A percentile compares a stretch with the other conserved stretches of the same genome.
These are phyloP conservation scores for Onychostoma macrolepis DNA, from an alignment of 2,113 vertebrate species.

Conservation along the genomic window DNA sequence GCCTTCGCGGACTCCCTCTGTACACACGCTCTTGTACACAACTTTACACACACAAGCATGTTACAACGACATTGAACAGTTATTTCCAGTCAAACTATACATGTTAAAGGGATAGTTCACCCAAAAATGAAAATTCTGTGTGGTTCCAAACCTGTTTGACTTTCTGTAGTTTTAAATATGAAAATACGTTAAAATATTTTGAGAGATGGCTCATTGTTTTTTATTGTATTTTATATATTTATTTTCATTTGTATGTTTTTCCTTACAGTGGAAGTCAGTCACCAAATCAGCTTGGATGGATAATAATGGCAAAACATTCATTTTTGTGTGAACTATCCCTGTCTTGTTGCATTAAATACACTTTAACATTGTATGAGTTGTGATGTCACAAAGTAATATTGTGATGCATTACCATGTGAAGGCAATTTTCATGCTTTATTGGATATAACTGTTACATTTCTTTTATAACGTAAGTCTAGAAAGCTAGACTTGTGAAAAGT, in stretches of 20 bases:
- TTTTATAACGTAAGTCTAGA: background rate
- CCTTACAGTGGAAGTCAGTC: background rate
- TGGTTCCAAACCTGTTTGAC: background rate
- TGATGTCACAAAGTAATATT: background rate
- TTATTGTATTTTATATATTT: background rate
- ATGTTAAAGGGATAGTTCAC: background rate
- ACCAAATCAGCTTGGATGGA: background rate
- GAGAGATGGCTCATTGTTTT: background rate
- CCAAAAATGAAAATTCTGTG: background rate
- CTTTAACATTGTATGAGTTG: background rate
- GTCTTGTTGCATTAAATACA: background rate
- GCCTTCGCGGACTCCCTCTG: conserved; percentile 14
- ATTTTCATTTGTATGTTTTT: background rate
- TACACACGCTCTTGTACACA: background rate
- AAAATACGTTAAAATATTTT: background rate
- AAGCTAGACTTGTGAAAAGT: background rate
- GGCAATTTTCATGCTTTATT: background rate
- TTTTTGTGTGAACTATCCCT: background rate
- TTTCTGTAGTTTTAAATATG: background rate
- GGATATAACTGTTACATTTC: background rate
- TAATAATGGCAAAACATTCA: background rate
- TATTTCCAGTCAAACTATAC: background rate
- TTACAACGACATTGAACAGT: background rate
- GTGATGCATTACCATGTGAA: background rate
- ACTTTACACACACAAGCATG: background rate